Base-by-base conservation (phyloP, 2,797 vertebrate genomes). In the Xenopus petersii region DNA sequence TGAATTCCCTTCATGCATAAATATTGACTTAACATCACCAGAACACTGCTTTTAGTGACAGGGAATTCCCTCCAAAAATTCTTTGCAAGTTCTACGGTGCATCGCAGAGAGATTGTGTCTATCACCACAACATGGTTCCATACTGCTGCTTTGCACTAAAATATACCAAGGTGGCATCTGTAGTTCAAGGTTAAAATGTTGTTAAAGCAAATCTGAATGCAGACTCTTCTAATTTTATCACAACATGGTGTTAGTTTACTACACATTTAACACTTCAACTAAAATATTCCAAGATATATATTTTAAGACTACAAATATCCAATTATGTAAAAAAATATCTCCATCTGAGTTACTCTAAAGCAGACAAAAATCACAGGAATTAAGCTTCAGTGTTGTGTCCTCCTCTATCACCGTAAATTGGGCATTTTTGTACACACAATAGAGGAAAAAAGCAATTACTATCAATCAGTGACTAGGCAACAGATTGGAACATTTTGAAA, bases 401-500 rank as follows among this genome's bases (percentile, higher is more conserved):
- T 89, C 81, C 84, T 87, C 83, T 86, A 86, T 89, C 86, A 87
- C 82, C 84, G 84, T 79, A 83, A 88, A 88, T 89, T 90, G 90
- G 86, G 84, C 84, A 83, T 91, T 93, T 86, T 90, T 85, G 84
- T 89, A 84, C 84, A 87, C 86, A 93, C 90, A 91, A 92, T 90
- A 86, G 88, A 88, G 86, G 86, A 86, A 88, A 88, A 89, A 90
- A 89, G 89, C 91, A 95, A 96, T 97, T 95, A 92, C 90, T 92
- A 96, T 95, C 93, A 95, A 97, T 98, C 94, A 95, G 93, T 93
- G 91, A 91, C 91, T 93, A 93, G 92, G 92, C 93, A 94, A 94
- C 94, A 95, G 95, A 95, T 95, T 96, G 93, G 91, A 94, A 91
- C 91, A 84, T 95, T 95, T 94, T 91, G 93, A 95, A 93, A 91